Evolutionary conservation across 2,797 vertebrate genomes (phyloP), one percentile per base, ranked within the genome.

Genomic region (Manis javanica): DNA sequence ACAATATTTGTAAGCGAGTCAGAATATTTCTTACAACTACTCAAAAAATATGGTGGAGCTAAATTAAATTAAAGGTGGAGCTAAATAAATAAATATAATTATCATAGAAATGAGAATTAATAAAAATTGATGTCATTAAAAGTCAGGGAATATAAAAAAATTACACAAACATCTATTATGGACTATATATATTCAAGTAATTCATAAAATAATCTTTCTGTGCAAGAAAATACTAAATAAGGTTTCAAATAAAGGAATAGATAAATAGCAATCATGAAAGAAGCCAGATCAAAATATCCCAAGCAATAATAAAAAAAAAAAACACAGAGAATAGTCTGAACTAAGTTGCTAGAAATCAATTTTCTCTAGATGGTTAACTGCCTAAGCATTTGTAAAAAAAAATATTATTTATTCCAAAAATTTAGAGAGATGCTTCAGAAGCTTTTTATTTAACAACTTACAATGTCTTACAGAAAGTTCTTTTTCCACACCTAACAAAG

Each of bases 221-320:
- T 85, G 29, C 29, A 88, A 92, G 71, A 83, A 95, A 81, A 93
- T 68, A 93, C 51, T 97, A 78, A 89, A 87, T 71, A 84, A 64
- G 19, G 14, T 26, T 83, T 96, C 59, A 91, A 89, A 93, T 83
- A 88, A 51, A 88, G 9, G 51, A 74, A 87, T 13, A 82, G 21
- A n/a, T 55, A 82, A 71, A 79, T 1, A 85, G n/a, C 53, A 83
- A 85, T 24, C 26, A 42, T 31, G 39, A 87, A 95, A 93, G 51
- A 75, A 66, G 37, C 12, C 29, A 88, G n/a, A 74, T 1, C 49
- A 91, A 93, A 87, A 78, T 74, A 81, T 37, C 37, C 24, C 42
- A 81, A 90, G 26, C 4, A 68, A 81, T 82, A 69, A 23, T 34
- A 63, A 51, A 37, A 37, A 37, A n/a, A 49, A 78, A 72, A 55